A percentile compares a stretch with the other conserved stretches of the same genome.
phyloP scores from a whole-genome alignment of 2,113 vertebrate genomes.

The Serilophus lunatus region DNA sequence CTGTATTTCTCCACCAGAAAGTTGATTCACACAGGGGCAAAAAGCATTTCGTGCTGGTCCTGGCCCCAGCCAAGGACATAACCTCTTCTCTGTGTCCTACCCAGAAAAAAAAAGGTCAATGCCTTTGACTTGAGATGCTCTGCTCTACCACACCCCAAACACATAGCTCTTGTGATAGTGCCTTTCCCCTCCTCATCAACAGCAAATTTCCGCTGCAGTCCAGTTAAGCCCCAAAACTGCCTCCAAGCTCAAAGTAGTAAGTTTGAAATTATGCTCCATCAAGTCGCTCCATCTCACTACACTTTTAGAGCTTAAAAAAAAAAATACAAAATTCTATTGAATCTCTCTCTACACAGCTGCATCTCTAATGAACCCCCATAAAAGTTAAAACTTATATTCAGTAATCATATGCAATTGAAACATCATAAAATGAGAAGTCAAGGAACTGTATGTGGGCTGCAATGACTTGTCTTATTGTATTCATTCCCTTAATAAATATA shows the following conservation, averaged over 20 bases:
- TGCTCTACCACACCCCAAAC: not conserved
- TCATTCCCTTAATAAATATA: constrained; percentile 72
- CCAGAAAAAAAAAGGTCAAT: not conserved
- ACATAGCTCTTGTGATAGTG: rapidly evolving
- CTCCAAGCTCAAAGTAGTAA: not conserved
- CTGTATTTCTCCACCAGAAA: not conserved
- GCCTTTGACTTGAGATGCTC: not conserved
- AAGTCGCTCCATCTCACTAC: constrained; percentile 7
- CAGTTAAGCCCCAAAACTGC: not conserved
- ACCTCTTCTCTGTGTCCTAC: not conserved
- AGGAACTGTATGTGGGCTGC: constrained; percentile 55
- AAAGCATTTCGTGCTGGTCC: not conserved
- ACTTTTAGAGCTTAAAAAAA: constrained; percentile 21
- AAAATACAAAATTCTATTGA: constrained; percentile 6
- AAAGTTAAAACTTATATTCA: constrained; percentile 57
- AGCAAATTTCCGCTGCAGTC: not conserved
- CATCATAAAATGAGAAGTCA: constrained; percentile 63
- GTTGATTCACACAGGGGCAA: not conserved
- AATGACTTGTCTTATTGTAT: constrained; percentile 66
- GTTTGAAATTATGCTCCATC: not conserved
- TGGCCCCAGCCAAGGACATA: not conserved
- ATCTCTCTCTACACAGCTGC: constrained; percentile 51
- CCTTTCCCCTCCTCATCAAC: not conserved
- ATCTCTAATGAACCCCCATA: constrained; percentile 45
- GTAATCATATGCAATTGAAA: constrained; percentile 64